A percentile compares a stretch with the other conserved stretches of the same genome.
These are phyloP conservation scores for Alligator mississippiensis DNA, from an alignment of 2,113 vertebrate species.

Conservation along the genomic window DNA sequence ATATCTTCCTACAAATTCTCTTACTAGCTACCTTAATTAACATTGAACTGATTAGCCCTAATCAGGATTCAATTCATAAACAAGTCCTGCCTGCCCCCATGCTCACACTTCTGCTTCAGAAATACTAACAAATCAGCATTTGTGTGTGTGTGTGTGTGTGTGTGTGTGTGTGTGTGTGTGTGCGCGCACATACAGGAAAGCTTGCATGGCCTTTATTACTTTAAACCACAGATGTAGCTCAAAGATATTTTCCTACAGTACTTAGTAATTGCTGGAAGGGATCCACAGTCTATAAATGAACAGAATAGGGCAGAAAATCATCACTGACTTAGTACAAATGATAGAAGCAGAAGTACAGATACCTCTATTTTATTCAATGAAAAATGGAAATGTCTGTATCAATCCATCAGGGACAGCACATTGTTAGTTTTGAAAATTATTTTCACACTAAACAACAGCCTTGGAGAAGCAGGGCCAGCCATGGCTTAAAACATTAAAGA, in stretches of 20 bases:
- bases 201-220: neutral
- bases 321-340: neutral
- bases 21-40: constrained; percentile 35
- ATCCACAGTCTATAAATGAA: neutral
- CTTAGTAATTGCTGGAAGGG: neutral
- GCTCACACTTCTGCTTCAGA: neutral
- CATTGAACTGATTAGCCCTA: constrained; percentile 48
- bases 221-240: neutral
- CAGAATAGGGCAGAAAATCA: neutral
- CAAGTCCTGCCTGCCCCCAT: neutral
- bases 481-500: neutral
- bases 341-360: neutral
- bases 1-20: constrained; percentile 7
- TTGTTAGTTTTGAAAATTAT: neutral
- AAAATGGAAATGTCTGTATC: neutral
- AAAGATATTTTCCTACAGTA: neutral
- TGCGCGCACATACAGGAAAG: neutral
- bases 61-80: constrained; percentile 40
- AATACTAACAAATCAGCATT: constrained; percentile 2
- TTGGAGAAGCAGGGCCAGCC: neutral
- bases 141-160: too few species aligned
- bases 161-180: neutral
- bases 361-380: neutral
- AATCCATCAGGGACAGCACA: neutral
- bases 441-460: neutral